phyloP scores from a whole-genome alignment of 2,797 vertebrate species.

The Cetoscarus ocellatus region DNA sequence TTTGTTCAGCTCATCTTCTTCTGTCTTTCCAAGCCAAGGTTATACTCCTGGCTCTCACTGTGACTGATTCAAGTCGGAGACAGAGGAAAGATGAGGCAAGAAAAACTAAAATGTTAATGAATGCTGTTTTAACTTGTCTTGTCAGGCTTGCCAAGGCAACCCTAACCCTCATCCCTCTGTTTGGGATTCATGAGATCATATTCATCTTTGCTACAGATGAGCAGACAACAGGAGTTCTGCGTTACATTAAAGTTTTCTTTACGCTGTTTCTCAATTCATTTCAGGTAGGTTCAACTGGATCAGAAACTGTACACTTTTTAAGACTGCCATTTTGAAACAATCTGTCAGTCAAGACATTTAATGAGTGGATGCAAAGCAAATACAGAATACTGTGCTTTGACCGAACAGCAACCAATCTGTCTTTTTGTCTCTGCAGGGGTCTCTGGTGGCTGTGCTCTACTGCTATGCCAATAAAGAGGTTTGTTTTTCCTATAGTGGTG shows the following conservation, averaged over 20 bases:
- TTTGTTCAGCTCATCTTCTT: neutral
- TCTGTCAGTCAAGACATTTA: neutral
- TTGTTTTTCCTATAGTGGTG: conserved; percentile 22
- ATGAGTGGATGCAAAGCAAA: neutral
- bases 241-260: conserved; percentile 87
- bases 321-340: neutral
- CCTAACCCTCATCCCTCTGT: conserved; percentile 88
- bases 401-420: neutral
- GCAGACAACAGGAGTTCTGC: conserved; percentile 85
- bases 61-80: neutral
- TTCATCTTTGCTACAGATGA: conserved; percentile 90
- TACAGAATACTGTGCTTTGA: neutral
- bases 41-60: neutral
- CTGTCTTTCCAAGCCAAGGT: neutral
- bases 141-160: conserved; percentile 88
- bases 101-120: neutral
- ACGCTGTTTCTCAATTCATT: conserved; percentile 89
- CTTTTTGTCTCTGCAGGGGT: conserved; percentile 76
- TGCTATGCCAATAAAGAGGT: conserved; percentile 92
- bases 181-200: conserved; percentile 87
- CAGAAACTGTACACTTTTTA: neutral
- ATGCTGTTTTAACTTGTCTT: conserved; percentile 22
- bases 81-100: neutral
- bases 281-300: conserved; percentile 77
- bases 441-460: conserved; percentile 88